phyloP scores from a whole-genome alignment of 1,140 invertebrate species.

The Tetranychus cinnabarinus region DNA sequence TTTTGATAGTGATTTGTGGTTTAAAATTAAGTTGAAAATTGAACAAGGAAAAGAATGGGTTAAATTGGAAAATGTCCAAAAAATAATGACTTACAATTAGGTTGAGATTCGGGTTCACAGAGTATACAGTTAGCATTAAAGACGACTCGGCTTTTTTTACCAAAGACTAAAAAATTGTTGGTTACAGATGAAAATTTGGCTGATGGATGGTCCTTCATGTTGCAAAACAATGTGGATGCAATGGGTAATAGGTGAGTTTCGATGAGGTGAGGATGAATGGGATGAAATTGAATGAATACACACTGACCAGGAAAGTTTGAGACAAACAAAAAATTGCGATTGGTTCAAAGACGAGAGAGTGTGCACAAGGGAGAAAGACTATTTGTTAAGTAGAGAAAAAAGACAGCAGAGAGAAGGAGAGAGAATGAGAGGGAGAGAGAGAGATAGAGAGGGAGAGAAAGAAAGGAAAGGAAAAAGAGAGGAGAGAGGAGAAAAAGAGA shows the following conservation, averaged over 20 bases:
- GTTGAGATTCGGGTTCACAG: background rate
- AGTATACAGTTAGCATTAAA: background rate
- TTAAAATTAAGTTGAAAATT: background rate
- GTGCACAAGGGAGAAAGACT: background rate
- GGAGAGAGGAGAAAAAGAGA: background rate
- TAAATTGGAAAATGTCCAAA: background rate
- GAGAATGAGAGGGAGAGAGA: background rate
- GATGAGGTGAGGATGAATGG: background rate
- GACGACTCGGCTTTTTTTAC: background rate
- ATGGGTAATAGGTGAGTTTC: background rate
- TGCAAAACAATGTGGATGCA: background rate
- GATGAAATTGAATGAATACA: background rate
- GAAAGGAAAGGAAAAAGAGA: background rate
- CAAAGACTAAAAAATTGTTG: background rate
- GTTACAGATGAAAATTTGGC: background rate
- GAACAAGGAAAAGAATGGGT: background rate
- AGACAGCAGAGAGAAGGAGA: background rate
- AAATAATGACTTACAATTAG: background rate
- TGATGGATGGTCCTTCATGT: background rate
- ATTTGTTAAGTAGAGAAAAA: background rate
- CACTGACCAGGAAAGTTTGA: background rate
- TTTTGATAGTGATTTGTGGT: no score
- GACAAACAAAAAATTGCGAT: background rate
- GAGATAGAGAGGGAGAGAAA: background rate
- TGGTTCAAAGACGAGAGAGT: background rate